Percentiles rank a stretch among this genome's conserved stretches.
Conservation (phyloP, 2,797 vertebrate genomes). For the Rhynchotus rufescens region DNA sequence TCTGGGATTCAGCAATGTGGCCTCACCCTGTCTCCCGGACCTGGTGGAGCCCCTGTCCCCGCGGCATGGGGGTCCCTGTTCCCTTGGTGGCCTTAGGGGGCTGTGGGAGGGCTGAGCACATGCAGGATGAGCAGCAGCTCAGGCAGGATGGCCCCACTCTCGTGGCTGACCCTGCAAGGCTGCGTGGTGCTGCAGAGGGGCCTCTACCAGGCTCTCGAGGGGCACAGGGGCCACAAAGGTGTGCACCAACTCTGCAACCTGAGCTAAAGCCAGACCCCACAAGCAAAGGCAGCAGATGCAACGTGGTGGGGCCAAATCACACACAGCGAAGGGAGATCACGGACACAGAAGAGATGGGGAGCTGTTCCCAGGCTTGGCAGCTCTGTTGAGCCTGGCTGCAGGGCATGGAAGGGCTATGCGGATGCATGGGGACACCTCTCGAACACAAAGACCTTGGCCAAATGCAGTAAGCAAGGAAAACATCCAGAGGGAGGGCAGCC, state of each 20-base stretch:
- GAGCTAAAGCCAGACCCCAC: neutral
- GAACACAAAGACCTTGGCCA: neutral
- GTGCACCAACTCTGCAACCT: neutral
- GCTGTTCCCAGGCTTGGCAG: neutral
- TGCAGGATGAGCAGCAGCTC: neutral
- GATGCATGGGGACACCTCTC: neutral
- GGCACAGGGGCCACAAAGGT: accelerated
- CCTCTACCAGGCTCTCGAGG: neutral
- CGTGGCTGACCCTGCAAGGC: neutral
- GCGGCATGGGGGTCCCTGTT: neutral
- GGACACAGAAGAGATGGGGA: neutral
- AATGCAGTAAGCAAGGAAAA: neutral
- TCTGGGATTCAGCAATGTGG: slow-evolving; percentile 71
- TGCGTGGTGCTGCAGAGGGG: accelerated
- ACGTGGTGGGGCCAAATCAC: neutral
- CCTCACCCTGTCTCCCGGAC: slow-evolving; percentile 72
- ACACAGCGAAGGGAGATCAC: neutral
- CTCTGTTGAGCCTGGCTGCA: neutral
- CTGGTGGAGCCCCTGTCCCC: slow-evolving; percentile 6
- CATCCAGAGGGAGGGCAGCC: neutral
- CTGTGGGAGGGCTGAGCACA: neutral
- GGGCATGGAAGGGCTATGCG: neutral
- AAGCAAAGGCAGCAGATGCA: neutral
- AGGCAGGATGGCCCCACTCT: neutral
- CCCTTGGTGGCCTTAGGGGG: neutral